Evolutionary conservation across 2,888 invertebrate genomes (phyloP).

Genomic region (Bugula neritina): DNA sequence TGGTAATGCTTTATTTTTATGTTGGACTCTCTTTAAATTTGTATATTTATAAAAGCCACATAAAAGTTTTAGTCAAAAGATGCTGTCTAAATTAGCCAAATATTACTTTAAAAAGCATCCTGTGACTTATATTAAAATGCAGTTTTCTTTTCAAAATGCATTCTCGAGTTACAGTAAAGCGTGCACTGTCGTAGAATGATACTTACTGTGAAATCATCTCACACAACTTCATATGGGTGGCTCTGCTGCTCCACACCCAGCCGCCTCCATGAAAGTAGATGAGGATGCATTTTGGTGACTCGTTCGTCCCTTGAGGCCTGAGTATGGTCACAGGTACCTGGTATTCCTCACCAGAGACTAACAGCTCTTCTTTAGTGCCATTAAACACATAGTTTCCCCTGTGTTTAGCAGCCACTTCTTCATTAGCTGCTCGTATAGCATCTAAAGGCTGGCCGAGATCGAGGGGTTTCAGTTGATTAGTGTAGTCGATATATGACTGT

Average conservation of each 20-base stretch:
- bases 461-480: not conserved
- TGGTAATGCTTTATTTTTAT: too few species aligned
- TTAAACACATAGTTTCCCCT: constrained; percentile 6
- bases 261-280: constrained; percentile 27
- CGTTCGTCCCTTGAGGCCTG: not conserved
- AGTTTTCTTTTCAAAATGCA: too few species aligned
- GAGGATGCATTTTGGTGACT: not conserved
- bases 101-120: too few species aligned
- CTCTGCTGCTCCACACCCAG: constrained; percentile 21
- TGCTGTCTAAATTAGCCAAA: too few species aligned
- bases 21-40: too few species aligned
- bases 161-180: too few species aligned
- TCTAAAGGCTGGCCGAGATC: not conserved
- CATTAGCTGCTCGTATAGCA: not conserved
- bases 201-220: constrained; percentile 17
- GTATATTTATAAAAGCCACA: too few species aligned
- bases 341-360: not conserved
- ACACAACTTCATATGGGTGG: constrained; percentile 14
- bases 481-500: not conserved
- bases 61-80: too few species aligned
- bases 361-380: not conserved
- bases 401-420: not conserved
- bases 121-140: too few species aligned
- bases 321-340: constrained; percentile 18
- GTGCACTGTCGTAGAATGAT: too few species aligned